A percentile compares a stretch with the other conserved stretches of the same genome.
phyloP scores from a whole-genome alignment of 2,888 invertebrate genomes.

The Ecliptopera silaceata region DNA sequence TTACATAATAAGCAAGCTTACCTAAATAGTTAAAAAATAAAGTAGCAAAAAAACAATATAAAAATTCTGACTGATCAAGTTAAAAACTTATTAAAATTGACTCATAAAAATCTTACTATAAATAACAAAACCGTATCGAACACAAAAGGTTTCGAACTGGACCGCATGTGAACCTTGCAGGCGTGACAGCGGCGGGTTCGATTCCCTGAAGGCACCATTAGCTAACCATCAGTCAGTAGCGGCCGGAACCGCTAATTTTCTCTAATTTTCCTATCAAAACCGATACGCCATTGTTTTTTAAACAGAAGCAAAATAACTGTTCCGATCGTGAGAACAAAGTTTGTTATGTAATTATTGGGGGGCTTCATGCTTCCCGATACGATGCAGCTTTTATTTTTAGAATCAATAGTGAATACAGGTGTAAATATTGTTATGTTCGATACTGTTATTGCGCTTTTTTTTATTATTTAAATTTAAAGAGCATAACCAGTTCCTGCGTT shows the following conservation, averaged over 20 bases:
- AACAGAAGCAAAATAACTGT: conserved; percentile 69
- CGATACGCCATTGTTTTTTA: conserved; percentile 69
- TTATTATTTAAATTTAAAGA: too few species aligned
- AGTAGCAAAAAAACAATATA: too few species aligned
- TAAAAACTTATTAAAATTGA: background rate
- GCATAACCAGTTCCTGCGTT: too few species aligned
- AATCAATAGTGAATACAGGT: too few species aligned
- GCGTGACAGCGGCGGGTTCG: conserved; percentile 72
- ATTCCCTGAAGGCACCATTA: conserved; percentile 78
- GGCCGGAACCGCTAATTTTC: conserved; percentile 74
- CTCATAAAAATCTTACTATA: background rate
- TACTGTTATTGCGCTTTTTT: too few species aligned
- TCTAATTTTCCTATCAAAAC: conserved; percentile 82
- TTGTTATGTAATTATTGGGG: conserved; percentile 66
- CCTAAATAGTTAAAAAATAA: too few species aligned
- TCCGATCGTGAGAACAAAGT: conserved; percentile 69
- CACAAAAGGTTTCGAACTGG: conserved; percentile 23
- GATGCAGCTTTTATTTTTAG: background rate
- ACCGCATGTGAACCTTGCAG: conserved; percentile 65
- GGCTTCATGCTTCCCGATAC: conserved; percentile 40
- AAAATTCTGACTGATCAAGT: too few species aligned
- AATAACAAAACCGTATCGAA: conserved; percentile 5
- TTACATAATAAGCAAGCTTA: too few species aligned
- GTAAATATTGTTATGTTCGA: too few species aligned
- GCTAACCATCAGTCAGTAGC: conserved; percentile 79